Base-by-base conservation (phyloP, 1,140 invertebrate genomes). In the Drusus annulatus region DNA sequence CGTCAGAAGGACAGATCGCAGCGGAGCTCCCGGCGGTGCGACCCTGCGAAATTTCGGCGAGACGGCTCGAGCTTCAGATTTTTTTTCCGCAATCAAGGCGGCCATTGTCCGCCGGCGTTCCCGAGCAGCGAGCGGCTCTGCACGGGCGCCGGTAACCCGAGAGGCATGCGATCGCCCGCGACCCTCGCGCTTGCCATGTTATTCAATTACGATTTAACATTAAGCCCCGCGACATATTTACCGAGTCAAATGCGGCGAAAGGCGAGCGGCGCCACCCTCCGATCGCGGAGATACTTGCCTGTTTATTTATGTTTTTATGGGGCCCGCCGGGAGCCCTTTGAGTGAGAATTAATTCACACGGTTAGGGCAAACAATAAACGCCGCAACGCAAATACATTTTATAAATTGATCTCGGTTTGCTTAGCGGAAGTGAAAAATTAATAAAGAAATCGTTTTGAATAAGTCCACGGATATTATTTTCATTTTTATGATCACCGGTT, bases 101-200 rank as follows among this genome's bases (percentile, higher is more conserved):
- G 71, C 80, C 85, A 87, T 89, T 89, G 88, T 89, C 84, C 84
- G 81, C 63, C 83, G 86, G 80, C 83, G 85, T 89, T 89, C 88
- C 88, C 88, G 89, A 89, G 88, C 62, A 76, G 60, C 60, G 5
- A 0, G 36, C 5, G 25, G 25, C 2, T 5, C 25, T 5, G 25
- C 74, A 50, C 36, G 56, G n/a, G 58, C 31, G 17, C 81, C 69
- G 60, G 81, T 51, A 45, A 80, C 74, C 13, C 7, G 60, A 74
- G 62, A 58, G 71, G 31, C 74, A 77, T 80, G 80, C 83, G 79
- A 45, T 45, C 4, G n/a, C 7, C 28, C 15, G n/a, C 65, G 23
- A 50, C 76, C 76, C 71, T 45, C 50, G 19, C 60, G 75, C 76
- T 79, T 81, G 76, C 76, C 58, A 65, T 58, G 50, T 83, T 78